Base-by-base conservation (phyloP, 1,140 invertebrate genomes). In the Trialeurodes vaporariorum region DNA sequence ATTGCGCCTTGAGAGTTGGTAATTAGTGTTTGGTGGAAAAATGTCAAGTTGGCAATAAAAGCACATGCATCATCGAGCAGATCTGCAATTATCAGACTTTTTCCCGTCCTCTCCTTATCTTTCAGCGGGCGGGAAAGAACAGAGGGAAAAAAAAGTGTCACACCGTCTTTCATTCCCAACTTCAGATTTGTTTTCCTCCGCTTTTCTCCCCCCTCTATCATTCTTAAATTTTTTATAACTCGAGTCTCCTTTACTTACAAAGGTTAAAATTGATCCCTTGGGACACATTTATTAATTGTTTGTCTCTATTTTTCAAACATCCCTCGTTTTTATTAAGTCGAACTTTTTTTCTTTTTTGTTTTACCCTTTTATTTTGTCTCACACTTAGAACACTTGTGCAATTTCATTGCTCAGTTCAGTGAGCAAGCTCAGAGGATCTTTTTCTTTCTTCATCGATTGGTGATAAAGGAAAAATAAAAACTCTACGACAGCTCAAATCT, bases 221-320 rank as follows among this genome's bases (percentile, higher is more conserved):
- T 49, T 49, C 34, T 49, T 49, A 49, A 49, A 49, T 49, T 49
- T 49, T 49, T 49, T 49, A 49, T 49, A 49, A 49, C 34, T 49
- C 34, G 17, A 49, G 34, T 49, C 34, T 49, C 5, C 17, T 17
- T 49, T 49, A 49, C 34, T 49, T 49, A 49, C 34, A 49, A 49
- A 49, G 34, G 34, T 49, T 49, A 49, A 49, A 49, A 49, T 49
- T 49, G 34, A 49, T 49, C 34, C 34, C 34, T 17, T 5, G 17
- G 34, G 34, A 49, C 34, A 17, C 34, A 49, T 49, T 49, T 49
- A 49, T 49, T 49, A 49, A 49, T 49, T 49, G 5, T 49, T 49
- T 49, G n/a, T n/a, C n/a, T n/a, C n/a, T n/a, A n/a, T n/a, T n/a
- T n/a, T n/a, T n/a, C n/a, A n/a, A n/a, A n/a, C n/a, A n/a, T n/a